Evolutionary conservation across 30 jellyfish, hydroid and myxozoan species (phyloP), one percentile per base, ranked within the genome.

Genomic region (Rhopilema esculentum): DNA sequence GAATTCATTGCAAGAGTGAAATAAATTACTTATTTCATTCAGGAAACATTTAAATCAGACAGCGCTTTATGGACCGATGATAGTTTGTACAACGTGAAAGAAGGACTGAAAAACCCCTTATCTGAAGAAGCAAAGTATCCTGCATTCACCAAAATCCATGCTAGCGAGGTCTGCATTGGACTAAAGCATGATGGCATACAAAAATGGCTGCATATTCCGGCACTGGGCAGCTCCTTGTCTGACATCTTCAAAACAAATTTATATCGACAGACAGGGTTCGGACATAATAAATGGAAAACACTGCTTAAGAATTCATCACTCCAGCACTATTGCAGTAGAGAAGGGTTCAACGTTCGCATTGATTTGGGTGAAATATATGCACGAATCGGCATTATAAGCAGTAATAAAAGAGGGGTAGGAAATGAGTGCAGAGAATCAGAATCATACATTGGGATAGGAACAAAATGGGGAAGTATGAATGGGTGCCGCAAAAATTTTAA

Each of bases 321-420:
- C 71, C 89, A 79, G 80, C 80, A 72, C 19, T 2, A 79, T 27
- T 79, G 89, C 71, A 79, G 63, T 49, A 69, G 16, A 1, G 89
- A 79, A 64, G 89, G 89, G 57, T 62, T 79, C 75, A 79, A 79
- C 50, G 80, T 61, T 28, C 40, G 52, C 16, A 65, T 16, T 22
- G 17, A 30, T 23, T 0, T 4, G 20, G 72, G 72, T 22, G 62
- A 31, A 4, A 30, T 79, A 0, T 79, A 79, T 31, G 89, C 71
- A 8, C 26, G 89, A 27, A 65, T 79, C 23, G 89, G 89, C 40
- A 29, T 79, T 6, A 29, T 48, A n/a, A n/a, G n/a, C 21, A 20
- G 51, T 40, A 64, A 64, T 71, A 20, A 63, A 25, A 19, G 63
- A 22, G 82, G 82, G 22, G 24, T 8, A 23, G 82, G 64, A 4